Evolutionary conservation across 35 echinoderm and acorn worm genomes (phyloP), one percentile per base, ranked within the genome.

Genomic region (Apostichopus japonicus): DNA sequence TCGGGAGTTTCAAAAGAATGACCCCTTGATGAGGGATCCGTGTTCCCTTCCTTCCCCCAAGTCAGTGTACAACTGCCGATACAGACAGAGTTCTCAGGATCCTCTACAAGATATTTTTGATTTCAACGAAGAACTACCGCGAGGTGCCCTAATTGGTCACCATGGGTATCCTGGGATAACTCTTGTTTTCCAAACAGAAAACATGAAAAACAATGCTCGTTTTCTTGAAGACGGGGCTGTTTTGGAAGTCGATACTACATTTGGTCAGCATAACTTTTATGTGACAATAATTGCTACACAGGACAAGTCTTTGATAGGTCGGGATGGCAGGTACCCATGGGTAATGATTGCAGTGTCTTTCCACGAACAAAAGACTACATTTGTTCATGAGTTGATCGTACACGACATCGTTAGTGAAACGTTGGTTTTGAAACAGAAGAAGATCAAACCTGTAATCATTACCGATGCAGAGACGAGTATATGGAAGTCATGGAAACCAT

Each of bases 401-500:
- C 83, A 86, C 23, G 83, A 86, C 83, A 56, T 86, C 6, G 83
- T 86, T 11, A 62, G 56, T 17, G 83, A 44, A 62, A 86, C 52
- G 11, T 4, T 15, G 10, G 83, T 86, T 56, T 23, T 86, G 8
- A 86, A 86, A 16, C 53, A 56, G 23, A 86, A 86, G 55, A 86
- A 56, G 57, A 53, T 62, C 56, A 83, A 53, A 19, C 80, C 80
- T 10, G 17, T 83, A 9, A 83, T 83, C 80, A 83, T 83, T 25
- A 83, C 80, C 8, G 80, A 83, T 19, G 80, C 80, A 7, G 80
- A 83, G 51, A 83, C 80, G 51, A 62, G 83, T 24, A 56, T 86
- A 22, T 86, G 83, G 83, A 86, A 86, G 54, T 33, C 83, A n/a
- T 86, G 83, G 83, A 62, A 86, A 86, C 83, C 83, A 5, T 55